Base-by-base conservation (phyloP, 2,888 invertebrate genomes). In the Hanleya hanleyi region DNA sequence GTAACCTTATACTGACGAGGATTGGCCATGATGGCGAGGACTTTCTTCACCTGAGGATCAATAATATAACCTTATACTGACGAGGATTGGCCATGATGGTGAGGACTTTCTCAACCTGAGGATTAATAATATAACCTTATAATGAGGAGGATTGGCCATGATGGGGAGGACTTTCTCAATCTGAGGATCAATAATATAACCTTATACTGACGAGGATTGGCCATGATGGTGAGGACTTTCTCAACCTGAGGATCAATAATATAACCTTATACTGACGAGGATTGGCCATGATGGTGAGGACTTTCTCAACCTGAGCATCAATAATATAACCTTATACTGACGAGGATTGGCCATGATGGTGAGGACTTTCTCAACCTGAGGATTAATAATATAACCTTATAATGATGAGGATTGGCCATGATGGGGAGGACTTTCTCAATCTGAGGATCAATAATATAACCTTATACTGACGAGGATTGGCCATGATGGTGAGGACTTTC, bases 1-100 rank as follows among this genome's bases (percentile, higher is more conserved):
- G 99, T 99, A 88, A 99, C 99, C 93, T 99, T 99, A 93, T 98
- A 99, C 90, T 98, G 98, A 78, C 98, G 94, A 67, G 99, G 99
- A 91, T 98, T 98, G 22, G 95, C 94, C 95, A 99, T 98, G 87
- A 99, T 97, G n/a, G 98, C 99, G 65, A 98, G 94, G 86, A 99
- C 95, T 91, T 98, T 98, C 88, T 99, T 99, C 76, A 97, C 96
- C 96, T 96, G 88, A 66, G 92, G 86, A n/a, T n/a, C n/a, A n/a
- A n/a, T n/a, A n/a, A n/a, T n/a, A n/a, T n/a, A n/a, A n/a, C n/a
- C n/a, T 99, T 99, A 93, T 99, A 99, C 90, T 98, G 98, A 78
- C 98, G 94, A 67, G 99, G 99, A 91, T 99, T 98, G 22, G 95
- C 94, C 95, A 99, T 98, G 87, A 99, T 97, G n/a, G 98, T 99